Percentiles rank a stretch among this genome's conserved stretches.
phyloP scores from a whole-genome alignment of 2,113 vertebrate genomes.

The Charadrius vociferus region DNA sequence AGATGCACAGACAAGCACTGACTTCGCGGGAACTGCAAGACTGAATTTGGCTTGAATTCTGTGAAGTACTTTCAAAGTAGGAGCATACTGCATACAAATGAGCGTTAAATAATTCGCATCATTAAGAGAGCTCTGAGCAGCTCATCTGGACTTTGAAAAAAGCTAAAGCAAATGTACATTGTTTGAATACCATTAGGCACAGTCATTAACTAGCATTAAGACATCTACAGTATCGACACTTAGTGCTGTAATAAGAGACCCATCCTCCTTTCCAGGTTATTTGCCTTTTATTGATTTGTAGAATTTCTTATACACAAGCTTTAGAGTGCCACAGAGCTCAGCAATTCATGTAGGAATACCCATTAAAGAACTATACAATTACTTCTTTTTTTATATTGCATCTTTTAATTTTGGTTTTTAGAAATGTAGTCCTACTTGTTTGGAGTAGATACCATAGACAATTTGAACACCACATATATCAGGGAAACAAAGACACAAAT shows the following conservation, averaged over 20 bases:
- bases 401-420: conserved; percentile 6
- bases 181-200: conserved; percentile 31
- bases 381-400: background rate
- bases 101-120: conserved; percentile 52
- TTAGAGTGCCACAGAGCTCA: background rate
- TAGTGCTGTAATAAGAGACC: background rate
- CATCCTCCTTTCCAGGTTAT: background rate
- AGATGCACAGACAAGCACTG: conserved; percentile 25
- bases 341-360: background rate
- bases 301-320: background rate
- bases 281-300: conserved; percentile 36
- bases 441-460: background rate
- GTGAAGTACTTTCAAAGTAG: conserved; percentile 38
- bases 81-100: conserved; percentile 60
- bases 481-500: background rate
- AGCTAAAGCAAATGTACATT: conserved; percentile 46
- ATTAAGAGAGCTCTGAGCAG: conserved; percentile 44
- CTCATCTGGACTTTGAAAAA: conserved; percentile 54
- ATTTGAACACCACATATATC: background rate
- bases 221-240: background rate
- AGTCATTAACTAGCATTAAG: conserved; percentile 38
- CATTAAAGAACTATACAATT: background rate
- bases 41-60: conserved; percentile 45
- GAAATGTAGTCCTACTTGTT: background rate
- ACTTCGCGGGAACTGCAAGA: conserved; percentile 27